Conservation (phyloP, 2,888 invertebrate genomes). For the Colletes collaris region DNA sequence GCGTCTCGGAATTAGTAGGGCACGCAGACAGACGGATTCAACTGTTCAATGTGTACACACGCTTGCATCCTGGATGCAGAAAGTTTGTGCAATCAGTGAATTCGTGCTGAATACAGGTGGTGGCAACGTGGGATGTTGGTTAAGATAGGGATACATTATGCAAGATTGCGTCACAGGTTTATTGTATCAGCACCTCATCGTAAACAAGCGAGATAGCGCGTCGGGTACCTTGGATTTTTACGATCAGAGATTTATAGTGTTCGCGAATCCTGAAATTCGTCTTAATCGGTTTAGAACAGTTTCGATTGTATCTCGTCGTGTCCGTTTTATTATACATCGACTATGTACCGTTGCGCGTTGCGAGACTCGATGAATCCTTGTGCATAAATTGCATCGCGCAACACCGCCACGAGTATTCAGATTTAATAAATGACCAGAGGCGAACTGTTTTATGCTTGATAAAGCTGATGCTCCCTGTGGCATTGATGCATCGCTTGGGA, state of each 20-base stretch:
- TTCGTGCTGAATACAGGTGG: slow-evolving; percentile 77
- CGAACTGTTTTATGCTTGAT: slow-evolving; percentile 45
- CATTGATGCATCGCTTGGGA: slow-evolving; percentile 37
- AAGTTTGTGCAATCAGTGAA: slow-evolving; percentile 76
- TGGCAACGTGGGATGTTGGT: slow-evolving; percentile 77
- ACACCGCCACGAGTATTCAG: slow-evolving; percentile 38
- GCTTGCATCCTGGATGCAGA: slow-evolving; percentile 55
- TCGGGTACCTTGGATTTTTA: slow-evolving; percentile 39
- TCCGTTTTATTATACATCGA: slow-evolving; percentile 46
- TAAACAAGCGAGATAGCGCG: slow-evolving; percentile 50
- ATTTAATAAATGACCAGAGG: slow-evolving; percentile 53
- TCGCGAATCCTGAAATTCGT: slow-evolving; percentile 53
- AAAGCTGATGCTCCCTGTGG: slow-evolving; percentile 32
- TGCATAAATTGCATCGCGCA: slow-evolving; percentile 57
- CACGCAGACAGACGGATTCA: slow-evolving; percentile 52
- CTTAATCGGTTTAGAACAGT: slow-evolving; percentile 54
- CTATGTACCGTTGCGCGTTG: slow-evolving; percentile 30
- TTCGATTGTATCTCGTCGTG: slow-evolving; percentile 49
- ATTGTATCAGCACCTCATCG: slow-evolving; percentile 77
- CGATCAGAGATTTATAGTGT: slow-evolving; percentile 46
- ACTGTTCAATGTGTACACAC: slow-evolving; percentile 47
- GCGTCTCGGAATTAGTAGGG: slow-evolving; percentile 45
- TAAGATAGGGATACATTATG: slow-evolving; percentile 74
- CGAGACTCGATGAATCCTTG: slow-evolving; percentile 33
- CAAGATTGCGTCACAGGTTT: slow-evolving; percentile 76